Evolutionary conservation across 1,140 invertebrate genomes (phyloP).

Genomic region (Atta cephalotes): DNA sequence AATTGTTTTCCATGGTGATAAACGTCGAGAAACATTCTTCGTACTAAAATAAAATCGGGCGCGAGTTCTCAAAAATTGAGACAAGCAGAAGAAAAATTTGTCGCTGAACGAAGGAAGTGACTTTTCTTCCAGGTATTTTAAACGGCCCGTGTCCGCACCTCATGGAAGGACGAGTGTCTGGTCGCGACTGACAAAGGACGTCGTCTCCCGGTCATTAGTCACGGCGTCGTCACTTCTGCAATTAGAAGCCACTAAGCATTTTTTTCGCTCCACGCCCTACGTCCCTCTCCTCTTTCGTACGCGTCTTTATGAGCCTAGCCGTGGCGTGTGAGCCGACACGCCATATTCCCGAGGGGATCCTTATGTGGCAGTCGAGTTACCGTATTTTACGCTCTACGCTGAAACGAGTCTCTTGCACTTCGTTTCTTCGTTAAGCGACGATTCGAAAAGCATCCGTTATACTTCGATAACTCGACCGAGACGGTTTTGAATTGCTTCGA

Average conservation of each 20-base stretch:
- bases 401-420: constrained; percentile 44
- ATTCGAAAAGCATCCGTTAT: constrained; percentile 35
- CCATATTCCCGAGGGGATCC: constrained; percentile 49
- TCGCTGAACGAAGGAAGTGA: constrained; percentile 32
- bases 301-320: constrained; percentile 33
- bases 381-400: constrained; percentile 45
- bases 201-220: constrained; percentile 83
- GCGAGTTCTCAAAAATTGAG: not conserved
- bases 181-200: constrained; percentile 80
- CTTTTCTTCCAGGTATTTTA: constrained; percentile 58
- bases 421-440: constrained; percentile 45
- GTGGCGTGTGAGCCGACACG: constrained; percentile 48
- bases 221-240: constrained; percentile 85
- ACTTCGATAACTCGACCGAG: constrained; percentile 21
- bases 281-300: constrained; percentile 8
- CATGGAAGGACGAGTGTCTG: constrained; percentile 71
- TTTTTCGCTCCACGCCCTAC: constrained; percentile 67
- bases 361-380: constrained; percentile 51
- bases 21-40: not conserved
- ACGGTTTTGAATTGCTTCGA: constrained; percentile 18
- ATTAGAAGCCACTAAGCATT: constrained; percentile 82
- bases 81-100: constrained; percentile 31
- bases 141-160: constrained; percentile 51
- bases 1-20: constrained; percentile 18
- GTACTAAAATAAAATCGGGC: not conserved